phyloP scores from a whole-genome alignment of 2,888 invertebrate genomes.

The Sphaerophoria taeniata region DNA sequence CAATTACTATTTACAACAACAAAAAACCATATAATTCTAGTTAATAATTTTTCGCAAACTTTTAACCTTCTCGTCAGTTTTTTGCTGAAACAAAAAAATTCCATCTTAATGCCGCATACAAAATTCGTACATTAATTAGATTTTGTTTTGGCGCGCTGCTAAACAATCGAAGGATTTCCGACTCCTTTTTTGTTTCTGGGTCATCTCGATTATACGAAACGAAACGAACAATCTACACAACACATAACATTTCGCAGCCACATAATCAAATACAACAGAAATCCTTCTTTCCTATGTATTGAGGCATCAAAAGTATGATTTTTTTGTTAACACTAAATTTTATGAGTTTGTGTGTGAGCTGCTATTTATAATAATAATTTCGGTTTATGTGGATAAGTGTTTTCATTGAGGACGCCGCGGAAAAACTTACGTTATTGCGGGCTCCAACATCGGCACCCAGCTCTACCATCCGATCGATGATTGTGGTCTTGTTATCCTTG shows the following conservation, averaged over 20 bases:
- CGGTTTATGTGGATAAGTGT: constrained; percentile 50
- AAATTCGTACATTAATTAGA: constrained; percentile 66
- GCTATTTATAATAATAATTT: constrained; percentile 53
- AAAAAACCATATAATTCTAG: background rate
- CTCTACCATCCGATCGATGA: constrained; percentile 96
- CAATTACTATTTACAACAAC: constrained; percentile 2
- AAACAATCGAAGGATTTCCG: constrained; percentile 68
- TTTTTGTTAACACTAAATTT: constrained; percentile 33
- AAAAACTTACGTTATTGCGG: constrained; percentile 92
- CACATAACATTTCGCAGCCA: constrained; percentile 50
- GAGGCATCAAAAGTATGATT: constrained; percentile 4
- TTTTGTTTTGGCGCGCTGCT: constrained; percentile 68
- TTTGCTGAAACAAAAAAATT: too few species aligned
- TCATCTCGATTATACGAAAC: constrained; percentile 65
- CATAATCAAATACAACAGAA: constrained; percentile 42
- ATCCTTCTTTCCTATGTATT: constrained; percentile 43
- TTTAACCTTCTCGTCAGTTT: background rate
- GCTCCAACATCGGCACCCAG: constrained; percentile 96
- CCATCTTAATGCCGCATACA: constrained; percentile 55
- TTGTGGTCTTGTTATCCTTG: constrained; percentile 95
- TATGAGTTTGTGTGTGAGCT: constrained; percentile 31
- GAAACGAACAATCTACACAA: background rate
- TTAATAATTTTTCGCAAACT: constrained; percentile 5
- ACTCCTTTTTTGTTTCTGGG: constrained; percentile 68
- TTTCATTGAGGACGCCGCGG: constrained; percentile 76